phyloP scores from a whole-genome alignment of 2,888 invertebrate species.

The Frankliniella intonsa region DNA sequence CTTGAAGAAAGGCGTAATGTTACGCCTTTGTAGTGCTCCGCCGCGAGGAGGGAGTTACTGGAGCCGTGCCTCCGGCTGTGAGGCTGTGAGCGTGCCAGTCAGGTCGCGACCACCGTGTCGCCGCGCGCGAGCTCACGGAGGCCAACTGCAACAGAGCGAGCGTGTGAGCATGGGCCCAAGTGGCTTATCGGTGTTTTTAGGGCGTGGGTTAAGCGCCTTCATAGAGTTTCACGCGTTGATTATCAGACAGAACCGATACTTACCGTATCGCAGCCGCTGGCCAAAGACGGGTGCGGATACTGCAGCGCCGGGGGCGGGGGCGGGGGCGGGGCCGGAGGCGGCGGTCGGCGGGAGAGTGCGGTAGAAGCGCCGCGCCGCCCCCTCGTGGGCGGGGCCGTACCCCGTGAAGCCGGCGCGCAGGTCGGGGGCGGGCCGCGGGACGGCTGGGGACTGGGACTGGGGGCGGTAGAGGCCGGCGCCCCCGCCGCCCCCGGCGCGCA shows the following conservation, averaged over 20 bases:
- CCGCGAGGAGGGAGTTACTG: too few species aligned
- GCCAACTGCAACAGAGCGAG: neutral
- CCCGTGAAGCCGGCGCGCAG: conserved; percentile 8
- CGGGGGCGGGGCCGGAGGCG: neutral
- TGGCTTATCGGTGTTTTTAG: too few species aligned
- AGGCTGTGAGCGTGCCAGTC: too few species aligned
- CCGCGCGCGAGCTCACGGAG: neutral
- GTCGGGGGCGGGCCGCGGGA: neutral
- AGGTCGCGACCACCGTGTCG: neutral
- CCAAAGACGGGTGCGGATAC: neutral
- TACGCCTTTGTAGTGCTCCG: too few species aligned
- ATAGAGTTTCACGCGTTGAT: too few species aligned
- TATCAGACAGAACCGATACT: neutral
- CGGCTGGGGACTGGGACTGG: too few species aligned
- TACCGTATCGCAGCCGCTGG: neutral
- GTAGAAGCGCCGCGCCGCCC: neutral
- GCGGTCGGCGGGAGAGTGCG: neutral
- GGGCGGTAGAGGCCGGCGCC: neutral
- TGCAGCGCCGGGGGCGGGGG: neutral
- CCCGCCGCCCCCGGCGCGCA: neutral
- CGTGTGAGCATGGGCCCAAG: neutral
- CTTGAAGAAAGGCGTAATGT: too few species aligned
- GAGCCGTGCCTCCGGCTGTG: too few species aligned
- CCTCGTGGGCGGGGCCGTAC: neutral
- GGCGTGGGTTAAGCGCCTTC: too few species aligned